A percentile compares a stretch with the other conserved stretches of the same genome.
These are phyloP conservation scores for Thaumetopoea pityocampa DNA, from an alignment of 1,140 invertebrate genomes.

Conservation along the genomic window DNA sequence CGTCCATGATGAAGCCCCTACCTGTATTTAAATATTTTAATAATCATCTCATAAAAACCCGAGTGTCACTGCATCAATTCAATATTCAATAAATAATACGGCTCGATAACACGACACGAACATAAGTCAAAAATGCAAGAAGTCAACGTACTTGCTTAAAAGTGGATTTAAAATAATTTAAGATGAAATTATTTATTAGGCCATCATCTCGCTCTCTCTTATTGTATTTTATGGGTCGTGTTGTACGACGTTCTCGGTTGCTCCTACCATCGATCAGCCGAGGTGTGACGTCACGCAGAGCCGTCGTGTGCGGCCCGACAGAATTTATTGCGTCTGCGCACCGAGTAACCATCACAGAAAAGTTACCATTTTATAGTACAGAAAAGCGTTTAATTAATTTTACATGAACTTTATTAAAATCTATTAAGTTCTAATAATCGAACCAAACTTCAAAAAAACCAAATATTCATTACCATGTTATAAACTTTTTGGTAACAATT, in stretches of 20 bases:
- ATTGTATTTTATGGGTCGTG: conserved; percentile 21
- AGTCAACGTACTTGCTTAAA: conserved; percentile 69
- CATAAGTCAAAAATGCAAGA: conserved; percentile 64
- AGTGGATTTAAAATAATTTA: conserved; percentile 71
- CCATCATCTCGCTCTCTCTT: conserved; percentile 36
- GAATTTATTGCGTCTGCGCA: conserved; percentile 73
- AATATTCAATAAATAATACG: conserved; percentile 41
- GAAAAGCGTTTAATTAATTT: conserved; percentile 14
- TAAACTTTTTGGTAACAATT: conserved; percentile 1
- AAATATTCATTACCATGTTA: conserved; percentile 1
- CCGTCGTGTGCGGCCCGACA: conserved; percentile 70
- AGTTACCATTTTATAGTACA: conserved; percentile 44
- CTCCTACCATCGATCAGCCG: conserved; percentile 64
- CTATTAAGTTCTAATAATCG: no score
- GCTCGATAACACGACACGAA: conserved; percentile 39
- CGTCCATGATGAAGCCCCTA: no score
- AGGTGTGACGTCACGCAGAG: conserved; percentile 74
- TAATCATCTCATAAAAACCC: conserved; percentile 16
- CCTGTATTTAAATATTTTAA: conserved; percentile 1
- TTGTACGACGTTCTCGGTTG: conserved; percentile 46
- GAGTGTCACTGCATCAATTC: conserved; percentile 28
- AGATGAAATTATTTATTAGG: conserved; percentile 66
- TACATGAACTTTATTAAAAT: no score
- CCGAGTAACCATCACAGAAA: conserved; percentile 52
- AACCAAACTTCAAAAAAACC: no score